These are phyloP conservation scores for Zalophus californianus DNA, from an alignment of 2,797 vertebrate genomes.

Conservation along the genomic window DNA sequence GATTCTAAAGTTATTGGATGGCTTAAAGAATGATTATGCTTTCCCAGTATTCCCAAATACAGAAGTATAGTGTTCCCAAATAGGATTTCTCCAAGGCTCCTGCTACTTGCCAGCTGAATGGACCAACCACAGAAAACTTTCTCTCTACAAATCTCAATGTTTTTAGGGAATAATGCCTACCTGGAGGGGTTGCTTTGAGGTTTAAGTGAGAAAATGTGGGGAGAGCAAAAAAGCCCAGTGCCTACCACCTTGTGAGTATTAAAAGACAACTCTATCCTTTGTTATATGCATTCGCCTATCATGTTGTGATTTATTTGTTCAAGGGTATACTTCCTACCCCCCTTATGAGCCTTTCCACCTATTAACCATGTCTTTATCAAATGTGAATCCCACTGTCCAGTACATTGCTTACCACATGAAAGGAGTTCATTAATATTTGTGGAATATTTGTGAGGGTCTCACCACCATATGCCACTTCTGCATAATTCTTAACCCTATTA, in stretches of 20 bases:
- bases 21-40: background rate
- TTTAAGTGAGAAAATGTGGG: conserved; percentile 17
- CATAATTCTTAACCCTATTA: background rate
- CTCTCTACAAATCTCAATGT: background rate
- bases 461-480: background rate
- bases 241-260: background rate
- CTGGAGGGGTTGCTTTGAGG: background rate
- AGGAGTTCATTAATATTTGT: background rate
- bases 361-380: background rate
- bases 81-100: background rate
- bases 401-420: background rate
- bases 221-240: background rate
- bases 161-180: background rate
- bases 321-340: background rate
- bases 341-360: background rate
- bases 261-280: conserved; percentile 8
- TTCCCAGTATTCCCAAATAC: background rate
- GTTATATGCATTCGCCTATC: background rate
- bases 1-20: background rate
- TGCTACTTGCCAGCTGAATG: background rate
- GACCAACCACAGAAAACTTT: background rate
- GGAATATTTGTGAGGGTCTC: background rate
- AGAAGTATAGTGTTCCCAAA: background rate
- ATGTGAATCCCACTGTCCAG: background rate
- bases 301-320: conserved; percentile 6